These are phyloP conservation scores for Chloroclysta siterata DNA, from an alignment of 2,888 invertebrate species.

Conservation along the genomic window DNA sequence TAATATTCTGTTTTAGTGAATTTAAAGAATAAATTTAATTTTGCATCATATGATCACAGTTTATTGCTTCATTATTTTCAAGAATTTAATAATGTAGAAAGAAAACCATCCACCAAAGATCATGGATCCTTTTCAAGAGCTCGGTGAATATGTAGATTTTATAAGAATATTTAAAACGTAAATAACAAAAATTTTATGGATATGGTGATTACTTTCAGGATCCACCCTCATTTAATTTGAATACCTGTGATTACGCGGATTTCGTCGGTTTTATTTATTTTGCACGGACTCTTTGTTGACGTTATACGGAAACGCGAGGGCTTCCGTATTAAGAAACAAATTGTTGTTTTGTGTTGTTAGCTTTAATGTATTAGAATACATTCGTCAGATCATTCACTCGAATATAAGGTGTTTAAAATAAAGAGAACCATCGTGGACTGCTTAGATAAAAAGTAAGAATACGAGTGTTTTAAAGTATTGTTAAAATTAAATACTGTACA, in stretches of 20 bases:
- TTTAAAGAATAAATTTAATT: no score
- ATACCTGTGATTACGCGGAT: conserved; percentile 8
- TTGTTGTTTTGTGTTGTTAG: conserved; percentile 4
- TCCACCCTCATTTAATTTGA: conserved; percentile 5
- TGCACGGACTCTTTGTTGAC: conserved; percentile 7
- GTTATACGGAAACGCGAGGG: not conserved
- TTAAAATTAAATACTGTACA: no score
- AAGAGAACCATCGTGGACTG: no score
- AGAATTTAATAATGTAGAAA: not conserved
- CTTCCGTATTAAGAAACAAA: conserved; percentile 5
- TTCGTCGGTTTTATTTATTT: conserved; percentile 10
- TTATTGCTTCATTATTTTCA: no score
- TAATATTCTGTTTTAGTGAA: no score
- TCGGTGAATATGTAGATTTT: conserved; percentile 10
- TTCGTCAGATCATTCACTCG: not conserved
- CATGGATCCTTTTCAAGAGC: not conserved
- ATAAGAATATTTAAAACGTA: conserved; percentile 9
- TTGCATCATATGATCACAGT: no score
- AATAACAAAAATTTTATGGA: conserved; percentile 5
- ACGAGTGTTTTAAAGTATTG: no score
- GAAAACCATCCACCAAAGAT: conserved; percentile 11
- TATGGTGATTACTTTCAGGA: conserved; percentile 9
- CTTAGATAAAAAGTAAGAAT: no score
- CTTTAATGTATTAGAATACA: conserved; percentile 1
- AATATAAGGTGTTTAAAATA: not conserved